Evolutionary conservation across 2,113 vertebrate genomes (phyloP).

Genomic region (Tyto alba): DNA sequence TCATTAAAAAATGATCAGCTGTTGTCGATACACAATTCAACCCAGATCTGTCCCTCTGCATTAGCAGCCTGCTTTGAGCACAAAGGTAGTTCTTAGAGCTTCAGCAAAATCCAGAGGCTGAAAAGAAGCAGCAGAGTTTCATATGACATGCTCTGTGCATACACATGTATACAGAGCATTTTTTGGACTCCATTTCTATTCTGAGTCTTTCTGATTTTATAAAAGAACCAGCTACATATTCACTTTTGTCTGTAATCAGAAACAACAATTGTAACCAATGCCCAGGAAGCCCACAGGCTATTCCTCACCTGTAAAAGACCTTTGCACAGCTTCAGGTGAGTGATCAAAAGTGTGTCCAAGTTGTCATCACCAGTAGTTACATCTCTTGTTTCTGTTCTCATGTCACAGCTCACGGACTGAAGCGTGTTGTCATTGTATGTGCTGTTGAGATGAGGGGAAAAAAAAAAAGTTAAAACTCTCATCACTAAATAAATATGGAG

Average conservation of each 20-base stretch:
- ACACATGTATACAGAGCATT: accelerated
- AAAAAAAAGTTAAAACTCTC: neutral
- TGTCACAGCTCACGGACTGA: constrained; percentile 56
- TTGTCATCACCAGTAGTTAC: constrained; percentile 80
- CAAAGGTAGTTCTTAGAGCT: neutral
- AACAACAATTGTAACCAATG: neutral
- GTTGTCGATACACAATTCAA: neutral
- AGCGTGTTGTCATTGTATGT: constrained; percentile 66
- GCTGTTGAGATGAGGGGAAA: constrained; percentile 42
- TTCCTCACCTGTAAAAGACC: constrained; percentile 79
- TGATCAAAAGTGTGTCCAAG: constrained; percentile 78
- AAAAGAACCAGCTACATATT: neutral
- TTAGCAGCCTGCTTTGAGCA: neutral
- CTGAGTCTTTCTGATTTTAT: neutral
- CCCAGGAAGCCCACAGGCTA: neutral
- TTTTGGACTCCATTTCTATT: neutral
- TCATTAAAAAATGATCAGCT: neutral
- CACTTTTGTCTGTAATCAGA: neutral
- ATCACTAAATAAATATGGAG: neutral
- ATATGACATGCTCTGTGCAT: neutral
- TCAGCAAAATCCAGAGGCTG: neutral
- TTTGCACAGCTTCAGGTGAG: constrained; percentile 85
- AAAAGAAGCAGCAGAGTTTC: neutral
- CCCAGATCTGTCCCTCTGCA: neutral
- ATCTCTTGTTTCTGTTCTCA: constrained; percentile 31